Base-by-base conservation (phyloP, 2,888 invertebrate species). In the Lypha dubia region DNA sequence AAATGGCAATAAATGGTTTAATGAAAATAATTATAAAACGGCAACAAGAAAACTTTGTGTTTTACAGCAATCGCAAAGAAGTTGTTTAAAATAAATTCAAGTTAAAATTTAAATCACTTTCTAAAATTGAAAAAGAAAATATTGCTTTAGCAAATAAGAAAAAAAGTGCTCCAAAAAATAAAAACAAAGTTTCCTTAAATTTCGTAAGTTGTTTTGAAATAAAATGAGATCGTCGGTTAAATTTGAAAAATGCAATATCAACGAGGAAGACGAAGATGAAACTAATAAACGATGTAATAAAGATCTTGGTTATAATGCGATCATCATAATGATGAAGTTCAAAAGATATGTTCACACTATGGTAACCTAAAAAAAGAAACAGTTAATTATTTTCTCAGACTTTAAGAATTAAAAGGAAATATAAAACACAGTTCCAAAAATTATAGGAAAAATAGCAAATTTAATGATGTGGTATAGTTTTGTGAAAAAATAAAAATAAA, bases 201-300 rank as follows among this genome's bases (percentile, higher is more conserved):
- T 63, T 41, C 20, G 63, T 56, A 17, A 28, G 22, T 46, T 71
- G 53, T 53, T 73, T 28, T 20, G 44, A 63, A 68, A 65, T 63
- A 84, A 84, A 84, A 84, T 84, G 84, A 81, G 79, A 84, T 70
- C 81, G 77, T 44, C 77, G 32, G 77, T 79, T 65, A 87, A 88
- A 86, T 87, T 89, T 89, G 89, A 89, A 89, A 89, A 88, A 90
- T 90, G 91, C 88, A 89, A 81, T 89, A 90, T 90, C 88, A 91
- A 88, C 89, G 90, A 87, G 89, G 91, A 90, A 87, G 90, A 91
- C 89, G 90, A 91, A 88, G 90, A 90, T 89, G 90, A 90, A 87
- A 89, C 90, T 79, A 87, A 87, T 81, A 84, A 84, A 85, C 87
- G 83, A 86, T 87, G 62, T 83, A 44, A 79, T 60, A 75, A 74